Evolutionary conservation across 1,140 invertebrate species (phyloP).

Genomic region (Apocrypta bakeri): DNA sequence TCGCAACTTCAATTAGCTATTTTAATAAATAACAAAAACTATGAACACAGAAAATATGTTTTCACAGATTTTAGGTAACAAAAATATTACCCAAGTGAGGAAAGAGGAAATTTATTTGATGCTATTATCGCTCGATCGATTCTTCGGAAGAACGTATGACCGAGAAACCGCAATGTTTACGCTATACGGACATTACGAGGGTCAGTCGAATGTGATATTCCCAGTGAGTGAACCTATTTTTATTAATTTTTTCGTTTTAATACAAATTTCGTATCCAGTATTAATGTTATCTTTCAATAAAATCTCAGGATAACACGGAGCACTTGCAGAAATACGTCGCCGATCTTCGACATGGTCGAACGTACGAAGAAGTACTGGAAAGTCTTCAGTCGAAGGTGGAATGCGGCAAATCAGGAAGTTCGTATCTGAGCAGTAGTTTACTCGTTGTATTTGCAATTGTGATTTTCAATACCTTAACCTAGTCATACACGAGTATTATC

Average conservation of each 20-base stretch:
- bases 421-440: background rate
- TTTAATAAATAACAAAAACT: constrained; percentile 9
- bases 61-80: constrained; percentile 75
- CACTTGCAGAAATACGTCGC: constrained; percentile 55
- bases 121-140: constrained; percentile 79
- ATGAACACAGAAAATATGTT: constrained; percentile 28
- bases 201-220: constrained; percentile 78
- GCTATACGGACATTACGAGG: constrained; percentile 80
- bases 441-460: background rate
- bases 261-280: constrained; percentile 5
- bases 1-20: too few relatives aligned
- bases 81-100: constrained; percentile 75
- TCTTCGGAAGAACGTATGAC: constrained; percentile 80
- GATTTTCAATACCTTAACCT: constrained; percentile 21
- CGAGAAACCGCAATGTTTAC: constrained; percentile 78
- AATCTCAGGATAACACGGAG: constrained; percentile 58
- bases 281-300: too few relatives aligned
- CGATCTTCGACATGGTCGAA: constrained; percentile 48
- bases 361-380: constrained; percentile 58
- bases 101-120: constrained; percentile 80
- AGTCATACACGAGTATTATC: background rate
- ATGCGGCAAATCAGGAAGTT: constrained; percentile 40
- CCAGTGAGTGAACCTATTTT: constrained; percentile 71
- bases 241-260: constrained; percentile 19
- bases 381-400: constrained; percentile 38